A percentile compares a stretch with the other conserved stretches of the same genome.
Evolutionary conservation across 2,888 invertebrate species (phyloP).

Genomic region (Nymphalis urticae): DNA sequence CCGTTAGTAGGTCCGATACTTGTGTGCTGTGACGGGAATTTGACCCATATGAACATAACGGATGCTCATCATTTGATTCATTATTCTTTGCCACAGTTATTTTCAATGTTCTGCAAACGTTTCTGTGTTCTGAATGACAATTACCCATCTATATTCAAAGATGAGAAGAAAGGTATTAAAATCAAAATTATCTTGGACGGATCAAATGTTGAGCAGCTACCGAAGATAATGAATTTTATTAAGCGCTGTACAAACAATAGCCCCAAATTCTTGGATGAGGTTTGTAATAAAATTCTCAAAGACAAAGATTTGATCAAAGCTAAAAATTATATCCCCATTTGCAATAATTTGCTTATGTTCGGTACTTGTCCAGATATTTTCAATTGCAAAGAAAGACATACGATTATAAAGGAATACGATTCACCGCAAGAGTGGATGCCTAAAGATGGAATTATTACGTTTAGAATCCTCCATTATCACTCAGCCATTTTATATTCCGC

Average conservation of each 20-base stretch:
- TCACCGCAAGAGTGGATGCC: conserved; percentile 79
- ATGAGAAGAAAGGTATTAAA: conserved; percentile 53
- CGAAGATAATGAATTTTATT: conserved; percentile 83
- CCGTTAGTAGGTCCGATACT: conserved; percentile 77
- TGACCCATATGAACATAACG: conserved; percentile 83
- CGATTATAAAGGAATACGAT: conserved; percentile 77
- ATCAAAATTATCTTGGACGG: conserved; percentile 83
- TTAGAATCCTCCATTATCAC: conserved; percentile 80
- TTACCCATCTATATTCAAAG: conserved; percentile 72
- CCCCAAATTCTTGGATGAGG: conserved; percentile 56
- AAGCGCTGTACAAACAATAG: conserved; percentile 69
- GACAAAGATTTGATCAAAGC: conserved; percentile 72
- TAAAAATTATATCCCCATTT: conserved; percentile 72
- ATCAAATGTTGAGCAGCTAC: conserved; percentile 80
- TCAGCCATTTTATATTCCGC: conserved; percentile 84
- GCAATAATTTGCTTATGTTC: conserved; percentile 83
- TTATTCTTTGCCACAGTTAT: conserved; percentile 84
- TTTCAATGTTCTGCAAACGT: conserved; percentile 86
- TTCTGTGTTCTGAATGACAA: conserved; percentile 85
- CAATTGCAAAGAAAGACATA: conserved; percentile 84
- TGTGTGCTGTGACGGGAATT: conserved; percentile 85
- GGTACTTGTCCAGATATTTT: conserved; percentile 83
- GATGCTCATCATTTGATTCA: conserved; percentile 86
- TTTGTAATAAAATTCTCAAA: conserved; percentile 57
- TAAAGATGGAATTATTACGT: conserved; percentile 77